Conservation (phyloP, 2,113 vertebrate genomes). For the Talpa occidentalis region DNA sequence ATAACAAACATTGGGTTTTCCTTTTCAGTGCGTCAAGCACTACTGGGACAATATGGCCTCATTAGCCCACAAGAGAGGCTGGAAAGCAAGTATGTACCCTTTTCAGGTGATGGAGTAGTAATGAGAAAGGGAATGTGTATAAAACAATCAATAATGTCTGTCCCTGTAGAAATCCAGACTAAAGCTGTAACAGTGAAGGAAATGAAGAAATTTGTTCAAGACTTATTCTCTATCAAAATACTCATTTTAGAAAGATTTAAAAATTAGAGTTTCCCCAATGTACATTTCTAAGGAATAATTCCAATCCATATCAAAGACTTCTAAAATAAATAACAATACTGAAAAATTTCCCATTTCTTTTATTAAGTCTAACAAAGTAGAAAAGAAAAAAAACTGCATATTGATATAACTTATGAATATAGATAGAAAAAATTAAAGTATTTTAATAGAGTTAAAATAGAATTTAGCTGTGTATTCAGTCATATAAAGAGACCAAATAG, state of each 20-base stretch:
- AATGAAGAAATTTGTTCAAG: neutral
- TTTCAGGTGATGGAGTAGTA: neutral
- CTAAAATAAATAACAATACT: conserved; percentile 12
- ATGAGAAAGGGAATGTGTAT: neutral
- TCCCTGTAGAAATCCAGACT: neutral
- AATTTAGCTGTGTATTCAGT: neutral
- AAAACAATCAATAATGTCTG: neutral
- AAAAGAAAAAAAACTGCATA: neutral
- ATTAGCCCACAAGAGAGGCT: neutral
- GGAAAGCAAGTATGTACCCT: neutral
- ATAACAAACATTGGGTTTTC: neutral
- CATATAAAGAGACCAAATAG: neutral
- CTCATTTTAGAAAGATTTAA: neutral
- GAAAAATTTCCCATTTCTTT: neutral
- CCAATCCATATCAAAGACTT: neutral
- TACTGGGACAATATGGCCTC: neutral
- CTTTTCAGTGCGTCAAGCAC: neutral
- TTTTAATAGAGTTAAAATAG: neutral
- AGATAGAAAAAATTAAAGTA: neutral
- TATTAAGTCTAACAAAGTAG: neutral
- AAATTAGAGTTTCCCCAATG: neutral
- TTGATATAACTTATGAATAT: neutral
- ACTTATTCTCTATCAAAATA: neutral
- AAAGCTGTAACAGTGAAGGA: neutral
- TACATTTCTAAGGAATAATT: neutral